Evolutionary conservation across 2,888 invertebrate genomes (phyloP), one percentile per base, ranked within the genome.

Genomic region (Sesia apiformis): DNA sequence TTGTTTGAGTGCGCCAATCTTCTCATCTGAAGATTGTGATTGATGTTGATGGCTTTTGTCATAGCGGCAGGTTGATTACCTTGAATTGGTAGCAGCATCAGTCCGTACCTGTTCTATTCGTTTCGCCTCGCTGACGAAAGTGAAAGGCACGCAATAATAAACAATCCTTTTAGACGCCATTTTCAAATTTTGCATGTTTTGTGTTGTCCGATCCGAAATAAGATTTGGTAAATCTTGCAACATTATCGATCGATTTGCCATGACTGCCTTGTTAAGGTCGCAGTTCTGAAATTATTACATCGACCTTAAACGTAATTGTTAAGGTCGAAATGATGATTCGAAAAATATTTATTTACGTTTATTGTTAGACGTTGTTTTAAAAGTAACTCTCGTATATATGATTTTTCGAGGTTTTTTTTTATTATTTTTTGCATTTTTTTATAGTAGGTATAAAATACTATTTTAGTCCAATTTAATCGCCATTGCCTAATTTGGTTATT

Each of bases 1-100:
- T 74, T 71, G 67, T 76, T 79, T 77, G 74, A 78, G 69, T 76
- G 70, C 72, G 66, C 64, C 69, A 72, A 74, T 68, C 72, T 76
- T 74, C 66, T 78, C 71, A 64, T 69, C 65, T 68, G 69, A 62
- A 58, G 64, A 64, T 73, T 64, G 71, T 74, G 73, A 74, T 73
- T 69, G 66, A 68, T 69, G 70, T 67, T 67, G 63, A 70, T 70
- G 63, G 60, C 62, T 60, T 58, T 61, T 66, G 63, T 69, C 64
- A 64, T 58, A 60, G 58, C 66, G 61, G 64, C 64, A 66, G 63
- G 64, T 65, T 59, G 66, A 67, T 72, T 66, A 60, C 76, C 74
- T 79, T 76, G 71, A 69, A 57, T 55, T 57, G 54, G 62, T 64
- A 62, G 66, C 60, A 61, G 60, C 66, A 66, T 70, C 64, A 68